phyloP scores from a whole-genome alignment of 2,797 vertebrate species.

The Tympanoctomys barrerae region DNA sequence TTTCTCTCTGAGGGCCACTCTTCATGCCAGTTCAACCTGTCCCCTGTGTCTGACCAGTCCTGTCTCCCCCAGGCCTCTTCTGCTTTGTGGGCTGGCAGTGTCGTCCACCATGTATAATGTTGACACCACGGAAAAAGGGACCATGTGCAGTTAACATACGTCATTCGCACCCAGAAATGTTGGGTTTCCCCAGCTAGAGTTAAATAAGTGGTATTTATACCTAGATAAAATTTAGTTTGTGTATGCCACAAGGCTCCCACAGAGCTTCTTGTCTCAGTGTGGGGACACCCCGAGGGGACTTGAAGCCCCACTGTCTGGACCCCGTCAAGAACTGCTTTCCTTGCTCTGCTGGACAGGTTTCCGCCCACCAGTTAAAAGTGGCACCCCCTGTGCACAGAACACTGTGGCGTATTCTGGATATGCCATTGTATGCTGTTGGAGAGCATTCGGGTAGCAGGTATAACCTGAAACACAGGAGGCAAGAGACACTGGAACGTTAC shows the following conservation, averaged over 20 bases:
- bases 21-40: not conserved
- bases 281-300: not conserved
- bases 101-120: not conserved
- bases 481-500: not conserved
- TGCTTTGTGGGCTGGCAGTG: not conserved
- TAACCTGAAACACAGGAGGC: not conserved
- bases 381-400: not conserved
- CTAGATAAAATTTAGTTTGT: not conserved
- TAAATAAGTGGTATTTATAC: not conserved
- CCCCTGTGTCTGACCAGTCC: not conserved
- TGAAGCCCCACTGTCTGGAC: not conserved
- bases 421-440: not conserved
- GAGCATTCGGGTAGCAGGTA: not conserved
- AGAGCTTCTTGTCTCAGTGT: too few relatives aligned
- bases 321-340: not conserved
- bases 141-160: not conserved
- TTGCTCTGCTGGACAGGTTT: not conserved
- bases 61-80: not conserved
- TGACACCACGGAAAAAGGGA: not conserved
- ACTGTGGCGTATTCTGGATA: not conserved
- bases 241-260: not conserved
- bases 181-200: not conserved
- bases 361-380: not conserved
- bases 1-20: not conserved
- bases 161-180: not conserved